These are phyloP conservation scores for Eleutherodactylus coqui DNA, from an alignment of 2,797 vertebrate species.

Conservation along the genomic window DNA sequence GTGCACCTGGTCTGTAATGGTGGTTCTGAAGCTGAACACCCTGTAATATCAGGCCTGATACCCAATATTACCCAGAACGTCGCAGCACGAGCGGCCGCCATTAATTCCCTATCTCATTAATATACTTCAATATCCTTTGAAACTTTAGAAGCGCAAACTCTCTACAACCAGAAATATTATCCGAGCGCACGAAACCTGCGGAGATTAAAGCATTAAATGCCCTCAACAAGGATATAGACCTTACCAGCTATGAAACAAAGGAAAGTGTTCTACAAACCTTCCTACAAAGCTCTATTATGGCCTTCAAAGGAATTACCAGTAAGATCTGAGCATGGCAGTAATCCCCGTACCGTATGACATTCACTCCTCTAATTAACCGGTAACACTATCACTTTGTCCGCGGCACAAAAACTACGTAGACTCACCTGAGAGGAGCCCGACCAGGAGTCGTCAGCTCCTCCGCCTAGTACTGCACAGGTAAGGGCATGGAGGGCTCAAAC, in stretches of 20 bases:
- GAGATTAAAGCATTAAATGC: slow-evolving; percentile 2
- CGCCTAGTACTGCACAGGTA: too few relatives aligned
- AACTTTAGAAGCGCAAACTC: not conserved
- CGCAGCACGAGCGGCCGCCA: not conserved
- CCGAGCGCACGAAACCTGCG: not conserved
- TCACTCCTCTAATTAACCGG: slow-evolving; percentile 43
- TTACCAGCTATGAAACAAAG: slow-evolving; percentile 31
- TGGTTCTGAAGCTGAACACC: not conserved
- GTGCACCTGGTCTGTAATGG: not conserved
- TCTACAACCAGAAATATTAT: not conserved
- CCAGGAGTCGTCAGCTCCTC: not conserved
- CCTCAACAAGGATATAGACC: not conserved
- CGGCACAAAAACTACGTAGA: not conserved
- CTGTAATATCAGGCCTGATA: not conserved
- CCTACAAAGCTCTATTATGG: slow-evolving; percentile 31
- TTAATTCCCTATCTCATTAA: not conserved
- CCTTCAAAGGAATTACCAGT: slow-evolving; percentile 11
- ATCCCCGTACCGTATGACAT: slow-evolving; percentile 20
- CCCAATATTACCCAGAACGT: not conserved
- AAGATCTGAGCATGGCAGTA: slow-evolving; percentile 24
- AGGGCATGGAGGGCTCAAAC: too few relatives aligned
- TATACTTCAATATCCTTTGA: not conserved
- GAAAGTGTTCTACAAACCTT: not conserved
- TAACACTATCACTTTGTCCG: slow-evolving; percentile 23
- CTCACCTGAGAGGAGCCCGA: not conserved